These are phyloP conservation scores for Rhinogobius similis DNA, from an alignment of 2,113 vertebrate species.

Conservation along the genomic window DNA sequence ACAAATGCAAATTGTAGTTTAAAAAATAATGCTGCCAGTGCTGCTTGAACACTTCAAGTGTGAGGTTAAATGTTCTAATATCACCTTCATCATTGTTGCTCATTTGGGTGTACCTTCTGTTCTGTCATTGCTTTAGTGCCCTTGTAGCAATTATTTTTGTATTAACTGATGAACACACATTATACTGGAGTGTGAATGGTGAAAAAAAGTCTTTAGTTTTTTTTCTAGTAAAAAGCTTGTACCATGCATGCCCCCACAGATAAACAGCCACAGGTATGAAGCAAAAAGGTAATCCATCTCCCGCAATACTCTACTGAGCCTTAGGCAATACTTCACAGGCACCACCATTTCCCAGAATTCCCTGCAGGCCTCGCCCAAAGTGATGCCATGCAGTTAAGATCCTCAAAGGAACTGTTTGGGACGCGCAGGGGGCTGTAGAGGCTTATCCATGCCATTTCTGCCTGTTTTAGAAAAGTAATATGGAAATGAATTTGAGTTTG, in stretches of 20 bases:
- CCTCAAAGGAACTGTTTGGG: constrained; percentile 30
- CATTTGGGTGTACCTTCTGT: neutral
- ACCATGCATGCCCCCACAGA: constrained; percentile 3
- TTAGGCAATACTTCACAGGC: constrained; percentile 39
- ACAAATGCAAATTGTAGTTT: neutral
- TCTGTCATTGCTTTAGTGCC: constrained; percentile 15
- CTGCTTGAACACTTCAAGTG: neutral
- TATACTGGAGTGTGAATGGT: neutral
- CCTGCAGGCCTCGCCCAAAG: constrained; percentile 61
- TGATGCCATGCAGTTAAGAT: constrained; percentile 52
- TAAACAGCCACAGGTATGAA: constrained; percentile 40
- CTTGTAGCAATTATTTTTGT: constrained; percentile 3
- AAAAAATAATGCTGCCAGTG: neutral
- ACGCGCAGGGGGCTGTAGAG: constrained; percentile 23
- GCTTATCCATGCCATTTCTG: constrained; percentile 24
- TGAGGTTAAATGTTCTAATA: neutral
- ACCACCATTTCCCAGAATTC: constrained; percentile 37
- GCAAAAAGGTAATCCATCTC: constrained; percentile 52
- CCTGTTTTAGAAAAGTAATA: constrained; percentile 17
- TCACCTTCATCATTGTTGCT: too few relatives aligned
- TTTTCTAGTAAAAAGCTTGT: constrained; percentile 23
- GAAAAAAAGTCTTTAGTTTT: neutral
- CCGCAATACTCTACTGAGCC: constrained; percentile 43
- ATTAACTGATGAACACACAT: constrained; percentile 8
- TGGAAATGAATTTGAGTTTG: constrained; percentile 24